Evolutionary conservation across 2,888 invertebrate genomes (phyloP).

Genomic region (Lottia scabra): DNA sequence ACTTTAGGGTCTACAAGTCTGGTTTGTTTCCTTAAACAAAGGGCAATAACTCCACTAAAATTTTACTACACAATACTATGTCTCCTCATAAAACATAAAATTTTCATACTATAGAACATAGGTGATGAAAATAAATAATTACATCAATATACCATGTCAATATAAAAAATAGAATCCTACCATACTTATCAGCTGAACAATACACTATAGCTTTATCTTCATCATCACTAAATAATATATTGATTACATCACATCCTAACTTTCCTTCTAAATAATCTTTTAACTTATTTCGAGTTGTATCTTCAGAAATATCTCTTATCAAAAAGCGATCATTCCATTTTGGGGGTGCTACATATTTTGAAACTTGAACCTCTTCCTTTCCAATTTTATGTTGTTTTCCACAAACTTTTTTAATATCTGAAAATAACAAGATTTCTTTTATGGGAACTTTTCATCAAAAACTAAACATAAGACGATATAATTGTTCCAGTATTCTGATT

Average conservation of each 20-base stretch:
- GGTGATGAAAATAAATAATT: too few relatives aligned
- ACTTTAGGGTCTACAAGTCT: too few relatives aligned
- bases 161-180: background rate
- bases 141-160: too few relatives aligned
- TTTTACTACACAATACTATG: too few relatives aligned
- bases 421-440: too few relatives aligned
- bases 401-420: background rate
- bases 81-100: too few relatives aligned
- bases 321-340: background rate
- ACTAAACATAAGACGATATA: too few relatives aligned
- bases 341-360: background rate
- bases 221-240: background rate
- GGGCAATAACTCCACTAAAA: too few relatives aligned
- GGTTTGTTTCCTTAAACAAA: too few relatives aligned
- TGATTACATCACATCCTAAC: background rate
- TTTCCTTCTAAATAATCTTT: background rate
- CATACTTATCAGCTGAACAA: background rate
- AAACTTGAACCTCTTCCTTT: background rate
- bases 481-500: too few relatives aligned
- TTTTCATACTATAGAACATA: too few relatives aligned
- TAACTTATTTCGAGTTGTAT: background rate
- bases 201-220: background rate
- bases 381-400: background rate
- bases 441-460: too few relatives aligned
- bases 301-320: background rate